Percentiles rank a stretch among this genome's conserved stretches.
These are phyloP conservation scores for Aeoliscus strigatus DNA, from an alignment of 2,797 vertebrate genomes.

Conservation along the genomic window DNA sequence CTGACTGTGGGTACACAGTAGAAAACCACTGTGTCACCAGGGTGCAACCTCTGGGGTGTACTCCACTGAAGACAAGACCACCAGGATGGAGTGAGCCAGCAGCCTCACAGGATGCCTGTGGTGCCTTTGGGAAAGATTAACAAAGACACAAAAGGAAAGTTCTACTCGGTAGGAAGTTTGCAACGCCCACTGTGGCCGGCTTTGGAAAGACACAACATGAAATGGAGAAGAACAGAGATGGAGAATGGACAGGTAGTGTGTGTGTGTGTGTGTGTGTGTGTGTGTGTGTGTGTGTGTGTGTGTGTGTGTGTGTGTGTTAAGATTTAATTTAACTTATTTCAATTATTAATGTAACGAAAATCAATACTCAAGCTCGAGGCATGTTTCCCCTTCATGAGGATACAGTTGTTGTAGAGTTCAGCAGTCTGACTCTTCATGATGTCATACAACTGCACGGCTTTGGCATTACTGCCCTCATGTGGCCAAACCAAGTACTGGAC, in stretches of 20 bases:
- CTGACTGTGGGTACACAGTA: conserved; percentile 30
- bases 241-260: no score
- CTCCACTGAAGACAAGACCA: conserved; percentile 58
- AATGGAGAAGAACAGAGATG: conserved; percentile 33
- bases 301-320: no score
- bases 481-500: conserved; percentile 28
- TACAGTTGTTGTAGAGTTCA: no score
- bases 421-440: no score
- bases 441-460: conserved; percentile 35
- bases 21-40: conserved; percentile 42
- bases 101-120: conserved; percentile 55
- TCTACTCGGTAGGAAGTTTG: conserved; percentile 51
- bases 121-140: conserved; percentile 55
- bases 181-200: conserved; percentile 32
- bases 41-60: conserved; percentile 41
- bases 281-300: no score
- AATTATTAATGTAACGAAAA: no score
- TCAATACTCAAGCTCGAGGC: no score
- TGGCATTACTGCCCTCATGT: conserved; percentile 64
- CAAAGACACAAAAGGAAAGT: conserved; percentile 60
- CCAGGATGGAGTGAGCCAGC: conserved; percentile 55
- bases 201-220: conserved; percentile 34
- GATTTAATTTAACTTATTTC: no score
- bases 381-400: no score
- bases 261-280: no score